phyloP scores from a whole-genome alignment of 2,113 vertebrate genomes.

The Fregetta grallaria region DNA sequence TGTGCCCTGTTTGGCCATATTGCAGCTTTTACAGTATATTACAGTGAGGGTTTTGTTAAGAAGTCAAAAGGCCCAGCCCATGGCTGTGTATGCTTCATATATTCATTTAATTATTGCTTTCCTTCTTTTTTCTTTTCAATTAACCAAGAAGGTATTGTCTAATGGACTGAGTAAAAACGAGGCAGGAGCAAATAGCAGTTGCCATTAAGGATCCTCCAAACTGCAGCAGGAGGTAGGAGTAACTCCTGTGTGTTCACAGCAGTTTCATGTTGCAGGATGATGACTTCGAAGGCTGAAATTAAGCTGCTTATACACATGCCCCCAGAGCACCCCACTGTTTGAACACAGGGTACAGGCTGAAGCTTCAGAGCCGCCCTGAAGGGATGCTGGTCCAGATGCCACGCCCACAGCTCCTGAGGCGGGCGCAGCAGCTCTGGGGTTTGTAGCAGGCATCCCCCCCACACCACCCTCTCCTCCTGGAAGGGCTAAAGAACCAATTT shows the following conservation, averaged over 20 bases:
- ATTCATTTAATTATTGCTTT: neutral
- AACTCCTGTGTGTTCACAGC: no score
- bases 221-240: no score
- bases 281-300: no score
- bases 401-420: neutral
- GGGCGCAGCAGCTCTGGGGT: neutral
- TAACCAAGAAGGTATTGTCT: neutral
- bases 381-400: rapidly evolving
- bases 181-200: no score
- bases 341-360: no score
- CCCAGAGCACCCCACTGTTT: no score
- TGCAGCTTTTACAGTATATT: neutral
- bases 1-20: neutral
- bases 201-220: no score
- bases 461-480: neutral
- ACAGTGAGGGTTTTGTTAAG: neutral
- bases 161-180: no score
- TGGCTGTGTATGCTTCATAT: neutral
- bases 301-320: no score
- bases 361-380: neutral
- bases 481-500: neutral
- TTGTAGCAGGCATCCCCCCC: neutral
- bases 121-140: neutral
- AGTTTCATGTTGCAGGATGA: no score
- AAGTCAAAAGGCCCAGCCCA: neutral